Evolutionary conservation across 2,888 invertebrate genomes (phyloP).

Genomic region (Phragmatobia fuliginosa): DNA sequence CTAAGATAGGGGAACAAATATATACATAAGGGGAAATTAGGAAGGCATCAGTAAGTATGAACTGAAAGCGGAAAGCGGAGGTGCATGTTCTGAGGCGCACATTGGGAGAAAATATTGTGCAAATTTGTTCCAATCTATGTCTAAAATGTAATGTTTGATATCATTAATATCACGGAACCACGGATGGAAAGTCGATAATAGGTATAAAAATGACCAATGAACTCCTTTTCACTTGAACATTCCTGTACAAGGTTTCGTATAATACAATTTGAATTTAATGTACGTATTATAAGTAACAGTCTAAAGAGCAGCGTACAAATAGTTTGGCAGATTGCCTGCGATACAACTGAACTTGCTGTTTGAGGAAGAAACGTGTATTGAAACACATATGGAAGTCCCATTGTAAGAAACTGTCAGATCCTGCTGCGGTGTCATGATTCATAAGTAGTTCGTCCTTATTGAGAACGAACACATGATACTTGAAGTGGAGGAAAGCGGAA

Average conservation of each 20-base stretch:
- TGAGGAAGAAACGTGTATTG: slow-evolving; percentile 27
- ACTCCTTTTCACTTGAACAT: background rate
- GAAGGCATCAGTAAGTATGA: background rate
- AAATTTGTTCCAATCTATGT: background rate
- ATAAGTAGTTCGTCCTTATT: slow-evolving; percentile 18
- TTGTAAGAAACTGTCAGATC: slow-evolving; percentile 8
- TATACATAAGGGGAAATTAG: no score
- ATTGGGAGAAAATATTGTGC: background rate
- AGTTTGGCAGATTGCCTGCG: slow-evolving; percentile 56
- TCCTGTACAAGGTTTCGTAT: background rate
- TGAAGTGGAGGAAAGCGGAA: slow-evolving; percentile 15
- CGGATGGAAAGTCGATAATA: background rate
- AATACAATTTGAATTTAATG: background rate
- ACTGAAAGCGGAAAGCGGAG: background rate
- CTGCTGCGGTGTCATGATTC: slow-evolving; percentile 20
- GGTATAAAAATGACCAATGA: background rate
- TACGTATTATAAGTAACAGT: background rate
- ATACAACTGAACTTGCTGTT: slow-evolving; percentile 36
- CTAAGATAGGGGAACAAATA: no score
- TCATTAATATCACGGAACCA: background rate
- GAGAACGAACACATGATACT: slow-evolving; percentile 13
- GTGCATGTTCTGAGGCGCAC: background rate
- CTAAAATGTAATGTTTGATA: background rate
- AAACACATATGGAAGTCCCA: slow-evolving; percentile 14
- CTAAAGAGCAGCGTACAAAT: slow-evolving; percentile 26